Evolutionary conservation across 2,113 vertebrate species (phyloP), one percentile per base, ranked within the genome.

Genomic region (Amblyornis subalaris): DNA sequence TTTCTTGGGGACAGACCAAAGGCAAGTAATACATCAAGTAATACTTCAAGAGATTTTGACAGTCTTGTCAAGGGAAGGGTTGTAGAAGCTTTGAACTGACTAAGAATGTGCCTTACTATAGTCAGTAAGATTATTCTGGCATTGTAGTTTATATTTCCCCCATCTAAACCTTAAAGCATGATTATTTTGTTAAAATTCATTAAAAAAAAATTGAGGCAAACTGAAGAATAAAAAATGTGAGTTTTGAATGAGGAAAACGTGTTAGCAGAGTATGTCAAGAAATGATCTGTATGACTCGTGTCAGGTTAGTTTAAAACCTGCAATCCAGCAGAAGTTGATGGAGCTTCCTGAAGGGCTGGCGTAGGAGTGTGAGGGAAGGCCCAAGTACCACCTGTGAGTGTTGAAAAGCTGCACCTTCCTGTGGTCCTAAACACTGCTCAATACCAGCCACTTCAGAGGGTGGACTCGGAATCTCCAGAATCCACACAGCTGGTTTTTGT

Each of bases 1-100:
- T 99, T 99, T 93, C 98, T 99, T 1, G 99, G 99, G 15, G 99
- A 99, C 96, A 97, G 99, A 71, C 99, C 99, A 24, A 99, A 99
- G 99, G 99, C 98, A 96, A 93, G 92, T 94, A 62, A 69, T 55
- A 25, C 7, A 17, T 66, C 99, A 95, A 88, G 85, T 90, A 53
- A 61, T 65, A 19, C 3, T 22, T 74, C 58, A 67, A 53, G 44
- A 79, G 42, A 79, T 47, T 80, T 44, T 90, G 75, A 57, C 8
- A 5, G 45, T 77, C 65, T 55, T 67, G 36, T 72, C 31, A 35
- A 21, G 35, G 20, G 25, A 70, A 54, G 33, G 33, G 24, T 35
- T 85, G 11, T 50, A 69, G 79, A 61, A 88, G 29, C 22, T 53
- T 45, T 28, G 20, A 1, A 61, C 12, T 51, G 38, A 42, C 51